Evolutionary conservation across 2,888 invertebrate species (phyloP).

Genomic region (Barypeithes pellucidus): DNA sequence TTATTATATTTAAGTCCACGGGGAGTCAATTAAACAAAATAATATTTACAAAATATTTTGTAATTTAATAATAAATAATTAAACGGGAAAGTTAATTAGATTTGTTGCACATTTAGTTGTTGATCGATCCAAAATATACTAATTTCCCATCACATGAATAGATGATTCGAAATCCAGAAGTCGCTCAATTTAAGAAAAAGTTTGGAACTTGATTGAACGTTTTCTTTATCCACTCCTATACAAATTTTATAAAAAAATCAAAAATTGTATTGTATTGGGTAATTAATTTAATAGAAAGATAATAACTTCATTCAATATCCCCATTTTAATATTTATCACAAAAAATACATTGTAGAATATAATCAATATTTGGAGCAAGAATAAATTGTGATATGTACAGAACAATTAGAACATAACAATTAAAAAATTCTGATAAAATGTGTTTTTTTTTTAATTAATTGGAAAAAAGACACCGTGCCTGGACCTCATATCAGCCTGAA

Average conservation of each 20-base stretch:
- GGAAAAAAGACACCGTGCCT: slow-evolving; percentile 8
- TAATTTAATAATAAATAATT: too few species aligned
- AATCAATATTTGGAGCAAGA: background rate
- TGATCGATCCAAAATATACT: too few species aligned
- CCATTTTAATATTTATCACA: background rate
- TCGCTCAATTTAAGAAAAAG: too few species aligned
- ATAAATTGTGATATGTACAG: background rate
- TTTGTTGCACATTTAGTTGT: too few species aligned
- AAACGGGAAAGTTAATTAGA: too few species aligned
- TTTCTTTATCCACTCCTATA: too few species aligned
- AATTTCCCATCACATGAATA: too few species aligned
- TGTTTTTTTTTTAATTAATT: slow-evolving; percentile 5
- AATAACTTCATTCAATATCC: background rate
- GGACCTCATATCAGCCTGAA: background rate
- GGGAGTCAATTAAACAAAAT: background rate
- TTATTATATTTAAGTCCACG: background rate
- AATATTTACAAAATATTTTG: background rate
- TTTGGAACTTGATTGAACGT: too few species aligned
- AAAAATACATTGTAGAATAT: background rate
- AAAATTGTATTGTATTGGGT: too few species aligned
- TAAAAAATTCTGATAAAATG: slow-evolving; percentile 3
- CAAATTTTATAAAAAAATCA: too few species aligned
- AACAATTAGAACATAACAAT: slow-evolving; percentile 7
- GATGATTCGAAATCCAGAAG: too few species aligned
- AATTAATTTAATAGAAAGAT: too few species aligned